Conservation (phyloP, 2,113 vertebrate genomes). For the Campylorhamphus procurvoides region DNA sequence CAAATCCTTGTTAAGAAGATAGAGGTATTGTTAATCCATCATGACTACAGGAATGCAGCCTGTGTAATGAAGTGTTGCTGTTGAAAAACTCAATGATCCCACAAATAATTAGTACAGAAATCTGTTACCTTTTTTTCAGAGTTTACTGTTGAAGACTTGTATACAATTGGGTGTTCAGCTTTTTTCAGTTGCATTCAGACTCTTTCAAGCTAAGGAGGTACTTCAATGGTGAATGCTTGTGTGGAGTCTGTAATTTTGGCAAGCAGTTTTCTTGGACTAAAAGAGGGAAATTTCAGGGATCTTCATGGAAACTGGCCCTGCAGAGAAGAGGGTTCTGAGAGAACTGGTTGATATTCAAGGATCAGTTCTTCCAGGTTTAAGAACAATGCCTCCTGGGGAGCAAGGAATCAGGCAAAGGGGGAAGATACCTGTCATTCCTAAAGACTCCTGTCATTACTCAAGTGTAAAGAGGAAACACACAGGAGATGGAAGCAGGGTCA, state of each 20-base stretch:
- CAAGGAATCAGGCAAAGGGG: neutral
- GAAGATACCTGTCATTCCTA: neutral
- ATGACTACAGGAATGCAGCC: neutral
- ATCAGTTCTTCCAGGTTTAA: neutral
- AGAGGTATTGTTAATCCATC: neutral
- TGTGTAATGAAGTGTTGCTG: neutral
- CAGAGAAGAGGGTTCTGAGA: neutral
- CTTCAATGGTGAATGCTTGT: neutral
- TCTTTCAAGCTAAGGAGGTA: neutral
- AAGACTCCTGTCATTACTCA: neutral
- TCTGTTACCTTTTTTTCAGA: neutral
- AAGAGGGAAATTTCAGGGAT: neutral
- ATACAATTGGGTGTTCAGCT: neutral
- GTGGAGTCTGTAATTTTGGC: neutral
- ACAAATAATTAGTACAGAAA: neutral
- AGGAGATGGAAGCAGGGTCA: neutral
- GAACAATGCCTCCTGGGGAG: neutral
- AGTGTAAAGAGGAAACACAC: neutral
- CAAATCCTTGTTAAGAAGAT: neutral
- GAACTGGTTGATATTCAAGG: neutral
- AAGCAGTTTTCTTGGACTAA: neutral
- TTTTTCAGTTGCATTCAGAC: neutral
- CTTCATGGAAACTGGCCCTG: neutral
- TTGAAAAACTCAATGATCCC: neutral
- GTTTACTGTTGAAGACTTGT: neutral